Evolutionary conservation across 92 coral and sea anemone genomes (phyloP).

Genomic region (Zoanthus solanderi): DNA sequence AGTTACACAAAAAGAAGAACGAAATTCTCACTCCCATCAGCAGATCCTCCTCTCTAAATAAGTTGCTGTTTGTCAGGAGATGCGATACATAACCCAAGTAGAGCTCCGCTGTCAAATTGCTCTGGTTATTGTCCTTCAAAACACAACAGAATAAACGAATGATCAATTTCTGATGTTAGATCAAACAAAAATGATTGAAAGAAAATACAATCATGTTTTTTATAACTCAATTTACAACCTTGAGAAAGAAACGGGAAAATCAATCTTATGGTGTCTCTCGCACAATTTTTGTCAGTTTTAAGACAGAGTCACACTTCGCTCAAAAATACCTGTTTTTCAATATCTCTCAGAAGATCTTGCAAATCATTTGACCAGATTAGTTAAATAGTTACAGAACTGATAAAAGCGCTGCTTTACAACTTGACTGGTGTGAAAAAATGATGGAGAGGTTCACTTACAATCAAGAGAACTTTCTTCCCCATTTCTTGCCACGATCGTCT

Average conservation of each 20-base stretch:
- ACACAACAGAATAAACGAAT: neutral
- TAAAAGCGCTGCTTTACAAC: neutral
- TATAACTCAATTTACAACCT: too few relatives aligned
- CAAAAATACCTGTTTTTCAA: too few relatives aligned
- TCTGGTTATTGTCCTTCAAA: slow-evolving; percentile 67
- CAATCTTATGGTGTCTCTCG: too few relatives aligned
- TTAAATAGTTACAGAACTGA: too few relatives aligned
- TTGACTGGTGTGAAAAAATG: neutral
- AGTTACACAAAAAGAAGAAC: too few relatives aligned
- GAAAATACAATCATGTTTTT: too few relatives aligned
- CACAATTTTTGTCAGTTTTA: too few relatives aligned
- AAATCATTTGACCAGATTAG: too few relatives aligned
- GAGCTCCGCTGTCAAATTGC: slow-evolving; percentile 71
- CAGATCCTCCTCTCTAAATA: slow-evolving; percentile 81
- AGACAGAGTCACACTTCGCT: too few relatives aligned
- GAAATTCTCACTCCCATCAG: slow-evolving; percentile 82
- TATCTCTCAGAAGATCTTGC: too few relatives aligned
- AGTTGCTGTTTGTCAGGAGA: slow-evolving; percentile 76
- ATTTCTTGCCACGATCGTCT: slow-evolving; percentile 91
- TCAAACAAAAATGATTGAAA: too few relatives aligned
- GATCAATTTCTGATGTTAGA: neutral
- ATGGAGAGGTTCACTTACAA: slow-evolving; percentile 30
- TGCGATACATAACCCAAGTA: slow-evolving; percentile 89
- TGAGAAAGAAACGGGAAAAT: neutral
- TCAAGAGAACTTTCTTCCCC: slow-evolving; percentile 73